Evolutionary conservation across 2,113 vertebrate species (phyloP).

Genomic region (Engystomops pustulosus): DNA sequence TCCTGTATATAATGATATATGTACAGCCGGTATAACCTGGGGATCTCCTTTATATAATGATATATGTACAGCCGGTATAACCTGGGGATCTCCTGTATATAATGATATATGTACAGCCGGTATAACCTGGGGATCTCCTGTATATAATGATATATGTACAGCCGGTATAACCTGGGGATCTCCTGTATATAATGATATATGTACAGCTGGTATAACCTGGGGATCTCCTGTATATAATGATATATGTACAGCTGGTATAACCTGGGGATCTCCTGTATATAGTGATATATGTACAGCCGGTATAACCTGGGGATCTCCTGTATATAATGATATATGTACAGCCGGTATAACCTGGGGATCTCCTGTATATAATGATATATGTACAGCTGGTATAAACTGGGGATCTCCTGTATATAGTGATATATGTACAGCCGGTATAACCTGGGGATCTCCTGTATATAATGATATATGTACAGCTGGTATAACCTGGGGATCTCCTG

Average conservation of each 20-base stretch:
- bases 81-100: background rate
- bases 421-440: background rate
- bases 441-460: background rate
- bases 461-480: background rate
- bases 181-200: background rate
- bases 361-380: background rate
- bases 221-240: background rate
- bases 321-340: background rate
- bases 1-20: background rate
- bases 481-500: too few species aligned
- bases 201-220: background rate
- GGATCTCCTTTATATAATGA: background rate
- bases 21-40: background rate
- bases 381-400: background rate
- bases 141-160: background rate
- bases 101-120: background rate
- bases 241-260: slow-evolving; percentile 6
- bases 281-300: background rate
- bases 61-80: background rate
- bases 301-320: background rate
- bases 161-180: background rate
- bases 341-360: background rate
- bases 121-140: background rate
- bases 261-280: background rate
- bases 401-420: background rate